These are phyloP conservation scores for Drosophila pallidifrons DNA, from an alignment of 1,140 invertebrate species.

Conservation along the genomic window DNA sequence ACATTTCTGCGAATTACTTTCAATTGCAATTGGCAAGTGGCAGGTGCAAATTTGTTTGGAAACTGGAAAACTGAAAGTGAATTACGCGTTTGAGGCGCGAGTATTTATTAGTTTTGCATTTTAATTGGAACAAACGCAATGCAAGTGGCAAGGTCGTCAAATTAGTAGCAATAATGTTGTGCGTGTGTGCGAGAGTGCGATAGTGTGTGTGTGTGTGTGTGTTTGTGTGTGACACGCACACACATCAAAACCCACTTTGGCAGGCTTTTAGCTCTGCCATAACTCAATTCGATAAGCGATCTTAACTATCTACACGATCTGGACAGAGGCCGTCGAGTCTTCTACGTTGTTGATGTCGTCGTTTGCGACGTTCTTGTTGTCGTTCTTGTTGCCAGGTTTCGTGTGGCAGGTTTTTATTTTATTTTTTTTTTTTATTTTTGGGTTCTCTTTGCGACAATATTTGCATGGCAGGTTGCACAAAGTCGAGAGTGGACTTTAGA, in stretches of 20 bases:
- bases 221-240: slow-evolving; percentile 8
- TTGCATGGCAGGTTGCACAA: slow-evolving; percentile 62
- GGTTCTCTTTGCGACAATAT: slow-evolving; percentile 60
- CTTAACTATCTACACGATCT: slow-evolving; percentile 82
- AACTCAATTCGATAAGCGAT: slow-evolving; percentile 78
- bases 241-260: slow-evolving; percentile 54
- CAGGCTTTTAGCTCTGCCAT: slow-evolving; percentile 80
- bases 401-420: slow-evolving; percentile 11
- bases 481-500: slow-evolving; percentile 13
- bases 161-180: slow-evolving; percentile 40
- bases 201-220: background rate
- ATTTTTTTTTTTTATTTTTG: background rate
- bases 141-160: slow-evolving; percentile 53
- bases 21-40: slow-evolving; percentile 19
- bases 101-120: slow-evolving; percentile 21
- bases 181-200: background rate
- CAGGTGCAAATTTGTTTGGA: slow-evolving; percentile 33
- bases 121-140: slow-evolving; percentile 52
- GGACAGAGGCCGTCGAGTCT: slow-evolving; percentile 17
- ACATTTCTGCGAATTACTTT: slow-evolving; percentile 49
- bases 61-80: slow-evolving; percentile 34
- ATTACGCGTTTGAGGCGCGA: slow-evolving; percentile 3
- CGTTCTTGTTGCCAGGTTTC: slow-evolving; percentile 33
- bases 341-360: background rate
- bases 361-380: background rate